Evolutionary conservation across 2,888 invertebrate species (phyloP), one percentile per base, ranked within the genome.

Genomic region (Andrena minutula): DNA sequence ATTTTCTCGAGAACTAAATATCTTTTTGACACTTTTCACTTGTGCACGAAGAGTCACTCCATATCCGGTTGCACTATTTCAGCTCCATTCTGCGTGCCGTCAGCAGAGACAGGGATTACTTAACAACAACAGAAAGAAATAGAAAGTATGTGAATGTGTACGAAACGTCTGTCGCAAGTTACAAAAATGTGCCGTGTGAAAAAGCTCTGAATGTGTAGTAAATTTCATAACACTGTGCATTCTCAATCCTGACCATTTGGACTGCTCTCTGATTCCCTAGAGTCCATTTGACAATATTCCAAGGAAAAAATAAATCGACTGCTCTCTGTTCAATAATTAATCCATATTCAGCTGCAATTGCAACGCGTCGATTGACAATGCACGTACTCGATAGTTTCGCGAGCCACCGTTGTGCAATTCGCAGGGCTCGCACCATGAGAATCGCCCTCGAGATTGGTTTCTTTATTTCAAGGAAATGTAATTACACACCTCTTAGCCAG

Each of bases 391-490:
- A 65, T 61, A 28, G 41, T 30, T 73, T 23, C 23, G 60, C 35
- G 65, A 66, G 47, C 75, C 70, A 81, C 26, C 61, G 53, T 81
- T 79, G 60, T 60, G 72, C 69, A 84, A 80, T 32, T 20, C 26
- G 3, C 28, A 23, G 30, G 10, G 47, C 28, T 26, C 16, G 8
- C 16, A 20, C 1, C 16, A 69, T 61, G 65, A 23, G 64, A 72
- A 53, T 61, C 23, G 6, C 30, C 23, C 20, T n/a, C 20, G 35
- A 56, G 56, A 60, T 61, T 41, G 41, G 28, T 35, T 51, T 20
- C 70, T 58, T 72, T 49, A 49, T 66, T 79, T 70, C 81, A 61
- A 58, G 73, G 75, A 85, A 87, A 77, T 77, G 68, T 61, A 86
- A 86, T 87, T 86, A 70, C 77, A 77, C 69, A 61, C 61, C 74